Evolutionary conservation across 1,140 invertebrate species (phyloP).

Genomic region (Eupristina koningsbergeri): DNA sequence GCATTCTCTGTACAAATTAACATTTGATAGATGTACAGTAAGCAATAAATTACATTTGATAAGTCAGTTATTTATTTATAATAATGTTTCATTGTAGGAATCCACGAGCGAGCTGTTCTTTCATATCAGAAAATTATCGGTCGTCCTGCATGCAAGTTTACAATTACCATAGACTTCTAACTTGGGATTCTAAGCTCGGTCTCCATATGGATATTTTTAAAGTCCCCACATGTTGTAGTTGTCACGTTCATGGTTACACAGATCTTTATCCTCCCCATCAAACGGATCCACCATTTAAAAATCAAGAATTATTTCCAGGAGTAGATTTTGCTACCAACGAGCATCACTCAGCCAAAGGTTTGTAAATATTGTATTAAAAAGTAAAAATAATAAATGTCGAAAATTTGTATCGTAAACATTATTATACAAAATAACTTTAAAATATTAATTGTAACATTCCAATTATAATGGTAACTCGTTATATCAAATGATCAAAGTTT

Average conservation of each 20-base stretch:
- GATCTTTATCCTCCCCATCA: constrained; percentile 77
- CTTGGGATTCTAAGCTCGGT: constrained; percentile 86
- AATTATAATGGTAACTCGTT: too few relatives aligned
- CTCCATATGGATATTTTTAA: constrained; percentile 91
- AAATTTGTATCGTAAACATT: not conserved
- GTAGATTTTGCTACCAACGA: constrained; percentile 64
- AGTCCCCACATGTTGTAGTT: constrained; percentile 88
- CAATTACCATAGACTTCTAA: constrained; percentile 88
- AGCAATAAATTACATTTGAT: too few relatives aligned
- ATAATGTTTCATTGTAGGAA: constrained; percentile 74
- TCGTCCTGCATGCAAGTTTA: constrained; percentile 89
- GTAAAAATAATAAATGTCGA: not conserved
- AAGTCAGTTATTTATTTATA: not conserved
- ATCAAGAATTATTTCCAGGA: constrained; percentile 67
- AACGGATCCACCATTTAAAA: constrained; percentile 63
- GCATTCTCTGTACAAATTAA: not conserved
- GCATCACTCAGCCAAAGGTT: constrained; percentile 50
- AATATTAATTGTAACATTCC: too few relatives aligned
- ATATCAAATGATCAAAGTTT: too few relatives aligned
- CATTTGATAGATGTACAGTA: not conserved
- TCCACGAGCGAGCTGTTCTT: constrained; percentile 83
- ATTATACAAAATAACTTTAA: not conserved
- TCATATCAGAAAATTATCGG: constrained; percentile 85
- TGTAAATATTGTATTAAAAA: not conserved
- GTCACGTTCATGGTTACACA: constrained; percentile 85